These are phyloP conservation scores for Sycophila sp. DNA, from an alignment of 1,140 invertebrate species.

Conservation along the genomic window DNA sequence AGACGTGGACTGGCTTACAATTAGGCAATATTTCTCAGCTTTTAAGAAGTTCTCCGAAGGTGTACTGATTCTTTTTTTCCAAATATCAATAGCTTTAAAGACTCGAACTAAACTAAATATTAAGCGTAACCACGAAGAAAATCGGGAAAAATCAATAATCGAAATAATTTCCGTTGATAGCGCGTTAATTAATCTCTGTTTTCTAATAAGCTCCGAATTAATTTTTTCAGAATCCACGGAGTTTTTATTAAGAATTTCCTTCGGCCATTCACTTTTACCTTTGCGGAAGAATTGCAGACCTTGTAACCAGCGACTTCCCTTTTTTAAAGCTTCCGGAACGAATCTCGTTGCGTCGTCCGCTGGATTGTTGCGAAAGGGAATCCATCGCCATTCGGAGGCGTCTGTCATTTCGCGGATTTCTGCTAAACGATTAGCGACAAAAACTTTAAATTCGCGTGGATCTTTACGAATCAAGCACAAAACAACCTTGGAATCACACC, in stretches of 20 bases:
- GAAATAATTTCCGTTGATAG: not conserved
- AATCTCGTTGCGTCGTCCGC: conserved; percentile 46
- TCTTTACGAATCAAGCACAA: conserved; percentile 47
- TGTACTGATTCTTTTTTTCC: not conserved
- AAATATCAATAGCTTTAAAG: not conserved
- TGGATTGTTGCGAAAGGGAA: no score
- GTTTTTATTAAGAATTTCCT: not conserved
- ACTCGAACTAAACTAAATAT: not conserved
- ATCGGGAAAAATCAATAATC: not conserved
- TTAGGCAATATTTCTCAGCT: not conserved
- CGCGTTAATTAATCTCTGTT: no score
- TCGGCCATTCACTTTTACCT: not conserved
- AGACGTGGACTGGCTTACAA: not conserved
- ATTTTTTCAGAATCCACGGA: not conserved
- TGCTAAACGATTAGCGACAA: conserved; percentile 53
- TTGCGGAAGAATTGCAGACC: not conserved
- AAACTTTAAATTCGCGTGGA: conserved; percentile 19
- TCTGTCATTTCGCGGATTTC: conserved; percentile 47
- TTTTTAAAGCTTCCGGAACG: not conserved
- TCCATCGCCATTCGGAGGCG: conserved; percentile 56
- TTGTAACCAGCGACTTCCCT: not conserved
- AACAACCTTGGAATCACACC: conserved; percentile 50
- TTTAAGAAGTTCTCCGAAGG: not conserved
- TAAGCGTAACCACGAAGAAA: not conserved
- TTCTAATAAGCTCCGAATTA: no score